Base-by-base conservation (phyloP, 2,888 invertebrate species). In the Candidula unifasciata region DNA sequence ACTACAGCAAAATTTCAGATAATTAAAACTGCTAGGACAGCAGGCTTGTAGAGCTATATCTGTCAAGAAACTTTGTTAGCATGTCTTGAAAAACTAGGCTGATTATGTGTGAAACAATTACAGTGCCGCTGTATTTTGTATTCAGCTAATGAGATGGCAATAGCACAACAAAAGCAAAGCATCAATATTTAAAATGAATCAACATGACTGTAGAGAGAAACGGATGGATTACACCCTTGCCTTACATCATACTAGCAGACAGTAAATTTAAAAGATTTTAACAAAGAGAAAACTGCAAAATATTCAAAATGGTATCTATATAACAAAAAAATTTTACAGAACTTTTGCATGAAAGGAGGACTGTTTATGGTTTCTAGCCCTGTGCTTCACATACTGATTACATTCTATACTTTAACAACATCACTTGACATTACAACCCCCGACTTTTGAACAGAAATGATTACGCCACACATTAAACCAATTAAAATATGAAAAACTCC, bases 81-180 rank as follows among this genome's bases (percentile, higher is more conserved):
- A 60, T 30, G 16, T 78, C 64, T 24, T 77, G 60, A 78, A 78
- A 37, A 16, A 78, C 35, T n/a, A 35, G 3, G 30, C 21, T 5
- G 18, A 64, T 24, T 13, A 44, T 18, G 33, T n/a, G 24, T 27
- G 27, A 21, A 69, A 35, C n/a, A 27, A n/a, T 73, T 44, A 52
- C 35, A 35, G 18, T 30, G 3, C 24, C 8, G n/a, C 24, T 73
- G 13, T 73, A n/a, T 30, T 21, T 30, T 2, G 54, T 18, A 30
- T 16, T 30, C 21, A 54, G 54, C 30, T 60, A 24, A 79, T 84
- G 84, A 84, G 84, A 84, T 80, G 79, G 84, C 84, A 79, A 84
- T 33, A 73, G 78, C 84, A 84, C 44, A 78, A 79, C 77, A 84
- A 84, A 60, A 73, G 84, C 84, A 84, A 80, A 64, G 71, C 0